Base-by-base conservation (phyloP, 2,888 invertebrate species). In the Disparrhopalites patrizii region DNA sequence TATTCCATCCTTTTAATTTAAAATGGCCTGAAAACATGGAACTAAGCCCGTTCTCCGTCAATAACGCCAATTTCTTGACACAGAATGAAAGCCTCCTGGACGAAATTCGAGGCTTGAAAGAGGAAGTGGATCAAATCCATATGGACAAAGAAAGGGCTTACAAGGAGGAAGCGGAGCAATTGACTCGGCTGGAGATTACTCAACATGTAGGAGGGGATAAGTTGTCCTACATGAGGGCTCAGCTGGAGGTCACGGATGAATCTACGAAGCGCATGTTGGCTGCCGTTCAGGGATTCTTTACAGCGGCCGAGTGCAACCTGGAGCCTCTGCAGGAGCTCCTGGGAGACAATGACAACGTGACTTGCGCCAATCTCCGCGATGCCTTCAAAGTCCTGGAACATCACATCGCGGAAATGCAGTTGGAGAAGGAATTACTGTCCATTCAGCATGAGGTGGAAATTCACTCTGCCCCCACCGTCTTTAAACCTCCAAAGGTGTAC, bases 311-410 rank as follows among this genome's bases (percentile, higher is more conserved):
- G 36, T 64, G 64, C 27, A 43, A 55, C 47, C 15, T 31, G 23
- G 27, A 20, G 10, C 38, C 64, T 1, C 18, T 64, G 25, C 57
- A 57, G 10, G 18, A 38, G 15, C 25, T 62, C 15, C 3, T 31
- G 36, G 64, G 64, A 1, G 23, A 47, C 25, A 51, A 36, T 10
- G 50, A 47, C 7, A 18, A 57, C 10, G 18, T 64, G 1, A 51
- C 31, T 10, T 23, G 28, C 1, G 18, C 10, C 13, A 56, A 64
- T 38, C 38, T 64, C 15, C 31, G 51, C 15, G 31, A 27, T 7
- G 64, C 64, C n/a, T 64, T 64, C 51, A 64, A 64, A 36, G 23
- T 64, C 3, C 28, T 64, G 31, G 64, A 64, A 38, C 64, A 64
- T 30, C 64, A 64, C 27, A 57, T 64, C 23, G 57, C 57, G 7